These are phyloP conservation scores for Tetragonula carbonaria DNA, from an alignment of 2,888 invertebrate genomes.

Conservation along the genomic window DNA sequence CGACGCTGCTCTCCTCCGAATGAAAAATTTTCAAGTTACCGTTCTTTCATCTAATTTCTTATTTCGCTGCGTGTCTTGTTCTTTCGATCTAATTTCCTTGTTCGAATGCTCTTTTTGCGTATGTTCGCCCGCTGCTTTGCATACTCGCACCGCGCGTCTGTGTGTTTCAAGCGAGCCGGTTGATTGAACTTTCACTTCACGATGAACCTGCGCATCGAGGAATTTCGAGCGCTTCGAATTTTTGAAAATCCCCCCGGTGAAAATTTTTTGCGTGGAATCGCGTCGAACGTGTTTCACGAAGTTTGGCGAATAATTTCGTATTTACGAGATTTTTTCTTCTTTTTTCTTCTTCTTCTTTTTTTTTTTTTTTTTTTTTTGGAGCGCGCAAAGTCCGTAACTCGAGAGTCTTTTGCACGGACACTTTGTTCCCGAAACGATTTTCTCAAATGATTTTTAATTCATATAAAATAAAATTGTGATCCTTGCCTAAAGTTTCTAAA, in stretches of 20 bases:
- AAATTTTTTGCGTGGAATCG: no score
- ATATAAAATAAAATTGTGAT: no score
- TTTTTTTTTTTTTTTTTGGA: background rate
- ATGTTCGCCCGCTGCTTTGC: background rate
- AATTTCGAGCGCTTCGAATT: no score
- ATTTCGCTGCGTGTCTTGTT: background rate
- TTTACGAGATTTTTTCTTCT: background rate
- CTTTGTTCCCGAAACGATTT: background rate
- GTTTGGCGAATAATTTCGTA: no score
- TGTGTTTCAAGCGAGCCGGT: background rate
- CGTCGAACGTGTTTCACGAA: no score
- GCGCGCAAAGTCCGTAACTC: background rate
- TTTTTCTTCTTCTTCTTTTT: background rate
- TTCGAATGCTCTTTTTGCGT: background rate
- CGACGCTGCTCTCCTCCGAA: background rate
- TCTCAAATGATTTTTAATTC: no score
- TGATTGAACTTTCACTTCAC: background rate
- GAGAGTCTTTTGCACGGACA: constrained; percentile 8
- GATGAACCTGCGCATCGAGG: no score
- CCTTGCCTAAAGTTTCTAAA: no score
- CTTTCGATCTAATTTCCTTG: background rate
- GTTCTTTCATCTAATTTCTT: background rate
- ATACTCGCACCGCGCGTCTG: no score
- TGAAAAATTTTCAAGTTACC: background rate
- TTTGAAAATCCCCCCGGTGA: no score